Conservation (phyloP, 2,888 invertebrate species). For the Troglohyphantes excavatus region DNA sequence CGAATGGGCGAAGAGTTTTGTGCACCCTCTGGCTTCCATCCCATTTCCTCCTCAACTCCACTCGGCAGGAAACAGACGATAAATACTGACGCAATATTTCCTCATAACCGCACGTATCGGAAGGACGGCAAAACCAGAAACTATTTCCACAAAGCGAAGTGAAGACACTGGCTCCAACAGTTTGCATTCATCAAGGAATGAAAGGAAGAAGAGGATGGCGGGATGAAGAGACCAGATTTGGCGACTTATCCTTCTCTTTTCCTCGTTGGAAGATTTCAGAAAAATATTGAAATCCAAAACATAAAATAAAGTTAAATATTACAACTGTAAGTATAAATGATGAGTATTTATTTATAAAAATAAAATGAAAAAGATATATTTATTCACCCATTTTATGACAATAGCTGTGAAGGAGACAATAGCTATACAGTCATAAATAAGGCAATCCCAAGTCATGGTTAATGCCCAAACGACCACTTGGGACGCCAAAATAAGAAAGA, state of each 20-base stretch:
- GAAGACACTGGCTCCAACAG: slow-evolving; percentile 8
- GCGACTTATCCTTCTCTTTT: neutral
- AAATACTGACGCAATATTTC: slow-evolving; percentile 35
- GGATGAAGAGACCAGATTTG: neutral
- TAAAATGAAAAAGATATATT: too few relatives aligned
- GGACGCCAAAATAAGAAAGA: too few relatives aligned
- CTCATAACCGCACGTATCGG: slow-evolving; percentile 25
- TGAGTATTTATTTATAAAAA: too few relatives aligned
- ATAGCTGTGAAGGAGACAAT: too few relatives aligned
- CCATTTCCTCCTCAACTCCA: slow-evolving; percentile 3
- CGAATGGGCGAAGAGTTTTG: neutral
- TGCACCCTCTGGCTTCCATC: slow-evolving; percentile 3
- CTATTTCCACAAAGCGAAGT: slow-evolving; percentile 18
- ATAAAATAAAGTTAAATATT: too few relatives aligned
- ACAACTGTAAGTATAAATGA: too few relatives aligned
- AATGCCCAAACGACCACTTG: too few relatives aligned
- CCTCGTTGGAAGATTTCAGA: too few relatives aligned
- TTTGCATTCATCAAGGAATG: neutral
- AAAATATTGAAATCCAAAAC: too few relatives aligned
- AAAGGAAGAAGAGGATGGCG: neutral
- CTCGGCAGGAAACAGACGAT: neutral
- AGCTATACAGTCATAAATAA: too few relatives aligned
- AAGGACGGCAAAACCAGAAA: slow-evolving; percentile 7
- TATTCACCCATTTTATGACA: too few relatives aligned
- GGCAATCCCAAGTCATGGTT: too few relatives aligned